Percentiles rank a stretch among this genome's conserved stretches.
phyloP scores from a whole-genome alignment of 1,140 invertebrate species.

The Neodiprion lecontei region DNA sequence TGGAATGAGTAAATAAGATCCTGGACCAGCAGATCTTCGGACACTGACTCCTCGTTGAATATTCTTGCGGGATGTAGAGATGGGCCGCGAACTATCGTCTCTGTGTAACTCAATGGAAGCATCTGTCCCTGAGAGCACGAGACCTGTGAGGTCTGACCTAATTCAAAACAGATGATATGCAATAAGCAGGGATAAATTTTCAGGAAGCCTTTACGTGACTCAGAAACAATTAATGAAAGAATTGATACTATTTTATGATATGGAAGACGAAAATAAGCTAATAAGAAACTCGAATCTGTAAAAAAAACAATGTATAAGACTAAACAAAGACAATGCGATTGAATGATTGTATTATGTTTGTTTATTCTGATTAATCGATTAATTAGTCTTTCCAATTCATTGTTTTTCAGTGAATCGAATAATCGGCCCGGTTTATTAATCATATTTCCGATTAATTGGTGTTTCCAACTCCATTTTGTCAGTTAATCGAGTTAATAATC shows the following conservation, averaged over 20 bases:
- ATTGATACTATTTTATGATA: too few relatives aligned
- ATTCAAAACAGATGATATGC: slow-evolving; percentile 21
- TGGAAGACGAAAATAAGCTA: background rate
- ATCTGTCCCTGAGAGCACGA: slow-evolving; percentile 43
- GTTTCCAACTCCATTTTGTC: too few relatives aligned
- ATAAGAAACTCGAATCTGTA: background rate
- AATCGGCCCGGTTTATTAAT: too few relatives aligned
- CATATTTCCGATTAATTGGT: too few relatives aligned
- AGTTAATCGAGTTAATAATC: too few relatives aligned
- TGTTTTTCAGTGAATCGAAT: too few relatives aligned
- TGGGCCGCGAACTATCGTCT: slow-evolving; percentile 34
- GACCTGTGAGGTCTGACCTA: slow-evolving; percentile 46
- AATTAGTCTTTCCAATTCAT: too few relatives aligned
- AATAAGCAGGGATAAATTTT: slow-evolving; percentile 18
- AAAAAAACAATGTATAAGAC: background rate
- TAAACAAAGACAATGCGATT: too few relatives aligned
- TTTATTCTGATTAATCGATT: too few relatives aligned
- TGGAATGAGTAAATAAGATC: slow-evolving; percentile 85
- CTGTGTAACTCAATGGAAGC: slow-evolving; percentile 38
- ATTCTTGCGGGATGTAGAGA: slow-evolving; percentile 38
- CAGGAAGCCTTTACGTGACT: slow-evolving; percentile 2
- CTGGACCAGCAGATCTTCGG: slow-evolving; percentile 68
- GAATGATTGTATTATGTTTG: too few relatives aligned
- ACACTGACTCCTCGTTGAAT: slow-evolving; percentile 52
- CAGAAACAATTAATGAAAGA: slow-evolving; percentile 10